Evolutionary conservation across 2,797 vertebrate genomes (phyloP), one percentile per base, ranked within the genome.

Genomic region (Onychomys arenicola): DNA sequence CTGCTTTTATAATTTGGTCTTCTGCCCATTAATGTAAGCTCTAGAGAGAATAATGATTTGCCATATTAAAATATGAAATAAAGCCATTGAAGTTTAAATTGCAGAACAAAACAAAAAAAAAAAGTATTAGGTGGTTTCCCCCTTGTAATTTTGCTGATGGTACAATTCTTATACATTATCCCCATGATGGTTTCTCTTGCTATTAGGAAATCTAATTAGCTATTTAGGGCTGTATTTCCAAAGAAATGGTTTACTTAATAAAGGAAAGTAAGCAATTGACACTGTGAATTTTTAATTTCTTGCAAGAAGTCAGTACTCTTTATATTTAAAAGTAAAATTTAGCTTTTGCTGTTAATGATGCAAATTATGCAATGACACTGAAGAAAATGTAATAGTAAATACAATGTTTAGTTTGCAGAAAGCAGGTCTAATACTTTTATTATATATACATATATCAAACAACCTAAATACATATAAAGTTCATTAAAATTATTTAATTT

Each of bases 171-270:
- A 78, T 89, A 89, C 3, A 90, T 97, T 98, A 98, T 97, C 87
- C 93, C 90, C 94, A 89, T 94, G 95, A 97, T 96, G 59, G 82
- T 96, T 97, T 93, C 73, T 81, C 91, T 17, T 93, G 81, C 17
- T 97, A 98, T 98, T 98, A 98, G 83, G 96, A 98, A 98, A 98
- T 96, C 57, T 98, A 98, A 98, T 98, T 97, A 97, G 91, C 75
- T 98, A 97, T 98, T 98, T 98, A 96, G 16, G 55, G 37, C 27
- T 95, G 34, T 46, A 93, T 98, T 98, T 97, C 40, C 77, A 97
- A 98, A 97, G 5, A 98, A 98, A 97, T 87, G 23, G 95, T 98
- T 98, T 98, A 92, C 43, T 93, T 83, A 95, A 83, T 92, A 97
- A 97, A 87, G 97, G 93, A 97, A 97, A 97, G 84, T 89, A 98